Evolutionary conservation across 1,140 invertebrate genomes (phyloP).

Genomic region (Dreissena rostriformis): DNA sequence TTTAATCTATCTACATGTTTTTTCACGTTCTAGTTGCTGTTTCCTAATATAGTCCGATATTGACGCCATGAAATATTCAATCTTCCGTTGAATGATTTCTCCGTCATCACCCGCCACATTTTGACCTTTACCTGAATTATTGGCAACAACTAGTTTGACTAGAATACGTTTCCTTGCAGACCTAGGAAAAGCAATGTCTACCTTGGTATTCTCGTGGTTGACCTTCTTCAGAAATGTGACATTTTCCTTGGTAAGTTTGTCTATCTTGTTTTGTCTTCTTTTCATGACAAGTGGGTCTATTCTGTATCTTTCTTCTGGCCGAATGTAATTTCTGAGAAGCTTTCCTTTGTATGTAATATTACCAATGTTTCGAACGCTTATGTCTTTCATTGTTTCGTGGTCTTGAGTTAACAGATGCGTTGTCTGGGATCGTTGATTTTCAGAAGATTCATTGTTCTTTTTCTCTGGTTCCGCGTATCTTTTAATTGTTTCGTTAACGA

Average conservation of each 20-base stretch:
- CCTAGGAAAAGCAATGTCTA: constrained; percentile 51
- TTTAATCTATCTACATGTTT: neutral
- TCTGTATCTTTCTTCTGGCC: constrained; percentile 43
- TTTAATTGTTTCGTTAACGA: neutral
- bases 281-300: constrained; percentile 44
- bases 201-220: constrained; percentile 46
- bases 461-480: neutral
- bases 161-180: constrained; percentile 37
- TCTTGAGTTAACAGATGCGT: constrained; percentile 6
- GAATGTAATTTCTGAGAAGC: constrained; percentile 33
- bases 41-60: constrained; percentile 37
- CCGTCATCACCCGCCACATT: constrained; percentile 1
- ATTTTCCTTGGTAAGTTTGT: constrained; percentile 40
- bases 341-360: constrained; percentile 22
- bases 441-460: neutral
- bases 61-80: constrained; percentile 38
- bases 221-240: constrained; percentile 29
- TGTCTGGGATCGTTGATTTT: neutral
- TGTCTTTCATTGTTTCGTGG: constrained; percentile 29
- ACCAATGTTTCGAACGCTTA: neutral
- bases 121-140: constrained; percentile 12
- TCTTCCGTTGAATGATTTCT: constrained; percentile 17
- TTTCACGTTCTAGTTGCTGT: constrained; percentile 35
- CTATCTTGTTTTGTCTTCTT: constrained; percentile 43
- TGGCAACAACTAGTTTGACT: constrained; percentile 31